Evolutionary conservation across 2,888 invertebrate genomes (phyloP), one percentile per base, ranked within the genome.

Genomic region (Cistogaster globosa): DNA sequence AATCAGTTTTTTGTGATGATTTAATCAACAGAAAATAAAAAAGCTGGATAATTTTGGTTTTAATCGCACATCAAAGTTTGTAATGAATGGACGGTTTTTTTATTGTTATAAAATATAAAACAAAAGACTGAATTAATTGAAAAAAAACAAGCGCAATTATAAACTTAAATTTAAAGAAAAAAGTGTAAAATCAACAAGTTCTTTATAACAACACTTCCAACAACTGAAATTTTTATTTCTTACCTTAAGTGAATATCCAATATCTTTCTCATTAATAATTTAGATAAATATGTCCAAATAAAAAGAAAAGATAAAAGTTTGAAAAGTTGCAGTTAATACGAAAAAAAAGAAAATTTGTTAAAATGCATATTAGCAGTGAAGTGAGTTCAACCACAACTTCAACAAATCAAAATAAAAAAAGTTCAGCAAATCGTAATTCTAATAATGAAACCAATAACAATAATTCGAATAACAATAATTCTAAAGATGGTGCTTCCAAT

Each of bases 331-430:
- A 53, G 55, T 38, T 51, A 11, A 65, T 78, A 42, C 63, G 2
- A 20, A 12, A n/a, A 51, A 68, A 74, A 63, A 26, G n/a, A 72
- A 67, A 9, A 75, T 75, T 45, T 11, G 0, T 80, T 77, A 93
- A 92, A 93, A 96, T 96, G 96, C 96, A 96, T 94, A 93, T 96
- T 93, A 95, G 96, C 89, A 95, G 95, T 93, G 96, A 96, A 94
- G 95, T 96, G 91, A 95, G 95, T 91, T 95, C 96, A 74, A 96
- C 96, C 82, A 96, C 95, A 78, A 94, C 84, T 4, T 48, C 78
- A 0, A 51, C 78, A n/a, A 53, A 65, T 81, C 80, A 87, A 51
- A 81, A 86, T 75, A 86, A 84, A 65, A 86, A 86, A 74, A 57
- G 83, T 60, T 71, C 82, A 9, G 82, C 80, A 18, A 65, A 72